Percentiles rank a stretch among this genome's conserved stretches.
Evolutionary conservation across 2,113 vertebrate species (phyloP).

Genomic region (Saccopteryx bilineata): DNA sequence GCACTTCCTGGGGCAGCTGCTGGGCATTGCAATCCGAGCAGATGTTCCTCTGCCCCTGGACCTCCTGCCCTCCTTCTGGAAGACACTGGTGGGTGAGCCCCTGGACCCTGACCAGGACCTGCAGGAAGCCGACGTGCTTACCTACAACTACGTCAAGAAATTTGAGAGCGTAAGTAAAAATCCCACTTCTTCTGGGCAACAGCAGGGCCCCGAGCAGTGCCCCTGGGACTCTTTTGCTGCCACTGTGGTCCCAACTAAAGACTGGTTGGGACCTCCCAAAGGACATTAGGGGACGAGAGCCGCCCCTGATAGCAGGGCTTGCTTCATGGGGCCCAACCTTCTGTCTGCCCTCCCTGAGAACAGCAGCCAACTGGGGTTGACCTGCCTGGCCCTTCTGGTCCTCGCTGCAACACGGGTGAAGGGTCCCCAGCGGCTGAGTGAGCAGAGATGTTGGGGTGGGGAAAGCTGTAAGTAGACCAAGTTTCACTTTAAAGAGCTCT

Average conservation of each 20-base stretch:
- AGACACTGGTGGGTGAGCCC: conserved; percentile 94
- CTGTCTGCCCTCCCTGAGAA: not conserved
- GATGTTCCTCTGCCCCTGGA: conserved; percentile 97
- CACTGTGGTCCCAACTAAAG: not conserved
- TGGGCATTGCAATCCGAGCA: conserved; percentile 96
- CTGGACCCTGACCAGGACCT: conserved; percentile 95
- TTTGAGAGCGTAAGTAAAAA: conserved; percentile 93
- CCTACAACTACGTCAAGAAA: conserved; percentile 97
- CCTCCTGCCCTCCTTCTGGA: conserved; percentile 97
- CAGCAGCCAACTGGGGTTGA: not conserved
- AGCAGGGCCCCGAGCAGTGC: not conserved
- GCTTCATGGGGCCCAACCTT: not conserved
- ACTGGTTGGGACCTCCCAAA: too few species aligned
- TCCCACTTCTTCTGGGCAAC: fast-evolving
- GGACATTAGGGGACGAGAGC: fast-evolving
- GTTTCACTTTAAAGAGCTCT: not conserved
- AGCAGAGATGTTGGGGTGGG: too few species aligned
- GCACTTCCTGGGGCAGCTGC: conserved; percentile 97
- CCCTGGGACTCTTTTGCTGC: not conserved
- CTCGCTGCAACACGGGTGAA: too few species aligned
- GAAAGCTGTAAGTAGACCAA: not conserved
- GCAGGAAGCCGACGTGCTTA: conserved; percentile 96
- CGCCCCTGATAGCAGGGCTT: not conserved
- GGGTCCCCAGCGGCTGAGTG: not conserved
- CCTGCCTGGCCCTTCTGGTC: not conserved